Percentiles rank a stretch among this genome's conserved stretches.
phyloP scores from a whole-genome alignment of 2,113 vertebrate species.

The Spheniscus mendiculus region DNA sequence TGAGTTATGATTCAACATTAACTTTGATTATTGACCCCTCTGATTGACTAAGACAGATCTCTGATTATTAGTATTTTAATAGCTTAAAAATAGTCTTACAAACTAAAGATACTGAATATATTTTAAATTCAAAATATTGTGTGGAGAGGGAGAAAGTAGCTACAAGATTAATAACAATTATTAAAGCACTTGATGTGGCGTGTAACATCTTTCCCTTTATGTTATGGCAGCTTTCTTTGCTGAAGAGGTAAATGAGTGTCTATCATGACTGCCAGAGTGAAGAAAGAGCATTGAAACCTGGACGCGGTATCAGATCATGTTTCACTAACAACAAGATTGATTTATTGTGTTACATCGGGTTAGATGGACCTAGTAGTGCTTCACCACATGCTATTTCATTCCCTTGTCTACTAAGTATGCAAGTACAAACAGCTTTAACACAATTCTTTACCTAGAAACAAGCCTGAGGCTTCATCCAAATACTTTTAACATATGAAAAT shows the following conservation, averaged over 20 bases:
- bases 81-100: background rate
- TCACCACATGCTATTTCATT: slow-evolving; percentile 69
- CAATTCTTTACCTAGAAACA: slow-evolving; percentile 88
- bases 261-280: slow-evolving; percentile 3
- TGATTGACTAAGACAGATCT: background rate
- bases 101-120: background rate
- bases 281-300: slow-evolving; percentile 44
- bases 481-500: slow-evolving; percentile 96
- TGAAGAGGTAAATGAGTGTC: slow-evolving; percentile 39
- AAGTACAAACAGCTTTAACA: slow-evolving; percentile 90
- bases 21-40: background rate
- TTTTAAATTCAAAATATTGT: background rate
- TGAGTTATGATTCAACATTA: background rate
- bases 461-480: slow-evolving; percentile 89
- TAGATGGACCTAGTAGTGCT: slow-evolving; percentile 69
- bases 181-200: background rate
- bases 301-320: slow-evolving; percentile 62
- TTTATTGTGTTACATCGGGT: slow-evolving; percentile 71
- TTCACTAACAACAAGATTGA: slow-evolving; percentile 69
- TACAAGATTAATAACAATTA: slow-evolving; percentile 2
- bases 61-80: background rate
- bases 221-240: slow-evolving; percentile 26
- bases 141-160: background rate
- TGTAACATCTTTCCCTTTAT: background rate
- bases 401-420: slow-evolving; percentile 79